Evolutionary conservation across 1,140 invertebrate genomes (phyloP), one percentile per base, ranked within the genome.

Genomic region (Belonocnema kinseyi): DNA sequence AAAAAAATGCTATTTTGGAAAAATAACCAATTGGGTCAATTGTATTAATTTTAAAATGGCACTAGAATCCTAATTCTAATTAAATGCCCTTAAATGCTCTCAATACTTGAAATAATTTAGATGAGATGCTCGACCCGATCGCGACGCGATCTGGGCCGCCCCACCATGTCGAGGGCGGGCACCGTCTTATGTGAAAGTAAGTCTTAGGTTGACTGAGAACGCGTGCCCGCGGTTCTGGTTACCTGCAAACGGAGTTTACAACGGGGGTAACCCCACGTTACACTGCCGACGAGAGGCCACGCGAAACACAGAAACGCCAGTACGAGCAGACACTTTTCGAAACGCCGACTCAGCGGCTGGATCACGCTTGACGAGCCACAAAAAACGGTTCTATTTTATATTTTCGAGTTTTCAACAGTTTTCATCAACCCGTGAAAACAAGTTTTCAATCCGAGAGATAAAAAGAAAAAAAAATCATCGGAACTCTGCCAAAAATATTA

Each of bases 131-230:
- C 74, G 76, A 80, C 66, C 76, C 33, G 76, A 80, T 21, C 61
- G 66, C 78, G 75, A 80, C 66, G 77, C 46, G 74, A 80, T 21
- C 61, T 70, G 78, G 73, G 75, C 61, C 78, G 79, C 81, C 83
- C 83, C 82, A 83, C 82, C 81, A 82, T 80, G 80, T 81, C 80
- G 79, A 80, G 78, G 83, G 83, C 80, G 82, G 81, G 81, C 77
- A 77, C 78, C 80, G 77, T 84, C 84, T 85, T 85, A 86, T 82
- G 88, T 89, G 88, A 89, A 89, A 89, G 88, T 89, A 88, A 89
- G 86, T 89, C 85, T 88, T 86, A 82, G 80, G 86, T 89, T 86
- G 86, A 88, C 86, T 86, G 88, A 82, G 84, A 88, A 86, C 87
- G 85, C 88, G 85, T 86, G 87, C 82, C 87, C 85, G 79, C 76